phyloP scores from a whole-genome alignment of 2,113 vertebrate genomes.

The Phylloscopus trochiloides region DNA sequence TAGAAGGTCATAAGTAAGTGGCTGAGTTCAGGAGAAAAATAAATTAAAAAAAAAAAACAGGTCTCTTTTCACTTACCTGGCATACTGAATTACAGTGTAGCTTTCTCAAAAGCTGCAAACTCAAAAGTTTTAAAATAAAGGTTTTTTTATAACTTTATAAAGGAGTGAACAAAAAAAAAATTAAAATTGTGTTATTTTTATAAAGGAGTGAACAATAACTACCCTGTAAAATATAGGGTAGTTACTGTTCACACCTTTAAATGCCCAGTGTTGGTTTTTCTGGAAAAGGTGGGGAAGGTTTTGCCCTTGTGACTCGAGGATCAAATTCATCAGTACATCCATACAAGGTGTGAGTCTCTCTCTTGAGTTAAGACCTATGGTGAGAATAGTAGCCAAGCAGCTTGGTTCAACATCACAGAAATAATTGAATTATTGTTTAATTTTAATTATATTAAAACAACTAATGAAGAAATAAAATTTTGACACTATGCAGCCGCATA shows the following conservation, averaged over 20 bases:
- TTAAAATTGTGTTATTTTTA: background rate
- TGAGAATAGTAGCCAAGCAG: background rate
- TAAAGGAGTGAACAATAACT: background rate
- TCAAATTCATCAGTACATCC: background rate
- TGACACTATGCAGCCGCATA: accelerated
- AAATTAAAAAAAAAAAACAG: background rate
- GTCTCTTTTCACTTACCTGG: background rate
- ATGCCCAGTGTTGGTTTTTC: background rate
- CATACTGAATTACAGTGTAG: background rate
- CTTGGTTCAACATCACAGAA: background rate
- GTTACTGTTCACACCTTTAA: background rate
- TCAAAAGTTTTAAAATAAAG: background rate
- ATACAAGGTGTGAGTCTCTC: accelerated
- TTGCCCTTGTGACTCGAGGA: background rate
- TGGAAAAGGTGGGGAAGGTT: background rate
- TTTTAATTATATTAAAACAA: background rate
- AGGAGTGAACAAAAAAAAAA: background rate
- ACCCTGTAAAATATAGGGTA: background rate
- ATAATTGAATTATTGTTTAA: background rate
- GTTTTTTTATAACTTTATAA: too few relatives aligned
- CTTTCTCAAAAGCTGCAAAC: background rate
- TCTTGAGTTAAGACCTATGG: background rate
- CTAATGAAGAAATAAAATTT: background rate
- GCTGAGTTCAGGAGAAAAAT: background rate
- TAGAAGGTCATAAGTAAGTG: background rate